phyloP scores from a whole-genome alignment of 2,888 invertebrate species.

The Argyra leucocephala region DNA sequence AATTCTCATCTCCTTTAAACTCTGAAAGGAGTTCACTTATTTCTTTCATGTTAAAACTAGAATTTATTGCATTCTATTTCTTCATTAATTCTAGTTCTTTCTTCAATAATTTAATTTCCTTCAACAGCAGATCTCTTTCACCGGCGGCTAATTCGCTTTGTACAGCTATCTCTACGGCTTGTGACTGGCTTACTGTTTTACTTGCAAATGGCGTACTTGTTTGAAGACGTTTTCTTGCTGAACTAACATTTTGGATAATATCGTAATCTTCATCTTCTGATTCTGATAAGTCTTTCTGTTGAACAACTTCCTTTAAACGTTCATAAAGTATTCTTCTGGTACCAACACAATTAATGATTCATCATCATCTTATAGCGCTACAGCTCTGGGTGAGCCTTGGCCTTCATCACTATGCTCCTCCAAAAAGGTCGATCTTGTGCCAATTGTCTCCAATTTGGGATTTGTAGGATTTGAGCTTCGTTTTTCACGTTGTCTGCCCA shows the following conservation, averaged over 20 bases:
- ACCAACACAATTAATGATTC: not conserved
- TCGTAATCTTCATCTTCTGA: not conserved
- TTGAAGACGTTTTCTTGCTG: not conserved
- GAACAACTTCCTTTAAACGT: not conserved
- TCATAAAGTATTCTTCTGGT: not conserved
- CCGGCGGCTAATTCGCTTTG: not conserved
- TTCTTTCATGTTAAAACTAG: not conserved
- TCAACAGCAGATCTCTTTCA: not conserved
- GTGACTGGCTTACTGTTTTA: not conserved
- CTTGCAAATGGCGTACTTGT: not conserved
- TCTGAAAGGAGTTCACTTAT: not conserved
- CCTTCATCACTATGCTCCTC: no score
- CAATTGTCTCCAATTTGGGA: no score
- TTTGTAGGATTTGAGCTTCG: no score
- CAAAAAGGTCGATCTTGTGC: no score
- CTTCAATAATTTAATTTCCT: not conserved
- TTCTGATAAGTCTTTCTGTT: not conserved
- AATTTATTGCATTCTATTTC: not conserved
- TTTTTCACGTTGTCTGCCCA: no score
- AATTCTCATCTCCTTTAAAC: not conserved
- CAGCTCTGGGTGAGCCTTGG: no score
- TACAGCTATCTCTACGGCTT: not conserved
- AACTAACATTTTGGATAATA: not conserved
- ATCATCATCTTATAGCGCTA: no score
- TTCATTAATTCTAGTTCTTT: not conserved